phyloP scores from a whole-genome alignment of 64 coral and sea anemone genomes.

The Acropora yongei region DNA sequence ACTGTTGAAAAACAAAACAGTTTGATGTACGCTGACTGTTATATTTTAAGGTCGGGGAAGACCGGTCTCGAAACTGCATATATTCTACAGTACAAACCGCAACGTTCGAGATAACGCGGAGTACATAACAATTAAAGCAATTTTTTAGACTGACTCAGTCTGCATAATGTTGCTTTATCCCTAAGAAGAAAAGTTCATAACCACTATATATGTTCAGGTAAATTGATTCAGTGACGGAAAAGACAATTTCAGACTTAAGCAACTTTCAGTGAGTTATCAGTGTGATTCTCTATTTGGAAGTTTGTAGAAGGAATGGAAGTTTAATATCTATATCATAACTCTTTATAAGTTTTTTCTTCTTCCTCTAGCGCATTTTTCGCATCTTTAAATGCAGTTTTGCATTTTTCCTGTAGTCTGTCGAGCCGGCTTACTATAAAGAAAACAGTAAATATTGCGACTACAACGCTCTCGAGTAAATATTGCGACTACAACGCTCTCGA shows the following conservation, averaged over 20 bases:
- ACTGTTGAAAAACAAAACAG: constrained; percentile 37
- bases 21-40: background rate
- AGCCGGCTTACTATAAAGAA: background rate
- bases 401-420: background rate
- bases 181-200: background rate
- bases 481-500: background rate
- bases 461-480: background rate
- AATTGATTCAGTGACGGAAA: background rate
- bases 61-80: background rate
- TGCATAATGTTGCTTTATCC: background rate
- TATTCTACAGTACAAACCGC: background rate
- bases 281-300: background rate
- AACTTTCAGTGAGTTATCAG: background rate
- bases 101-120: background rate
- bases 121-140: background rate
- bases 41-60: background rate
- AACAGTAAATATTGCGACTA: background rate
- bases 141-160: background rate
- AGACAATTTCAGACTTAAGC: background rate
- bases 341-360: background rate
- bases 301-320: background rate
- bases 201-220: background rate
- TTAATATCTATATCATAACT: background rate
- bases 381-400: background rate
- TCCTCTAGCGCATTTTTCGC: background rate